Base-by-base conservation (phyloP, 37 sponge, comb jelly and placozoan species). In the Crambe crambe region DNA sequence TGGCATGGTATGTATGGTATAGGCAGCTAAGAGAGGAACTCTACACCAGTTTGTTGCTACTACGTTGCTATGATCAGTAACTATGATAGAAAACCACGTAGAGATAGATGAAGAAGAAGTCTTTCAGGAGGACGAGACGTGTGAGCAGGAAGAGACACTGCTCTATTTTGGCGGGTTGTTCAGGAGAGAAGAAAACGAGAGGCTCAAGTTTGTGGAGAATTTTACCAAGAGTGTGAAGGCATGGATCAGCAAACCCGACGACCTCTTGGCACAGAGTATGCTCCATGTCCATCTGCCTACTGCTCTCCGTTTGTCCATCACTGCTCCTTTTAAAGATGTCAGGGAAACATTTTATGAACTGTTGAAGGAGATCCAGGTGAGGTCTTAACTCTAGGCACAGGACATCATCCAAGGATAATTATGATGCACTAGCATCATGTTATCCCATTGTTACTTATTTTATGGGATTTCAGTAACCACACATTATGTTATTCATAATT, bases 281-380 rank as follows among this genome's bases (percentile, higher is more conserved):
- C 85, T 88, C 31, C 5, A 36, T 8, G 60, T 30, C 0, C 85
- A 88, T 39, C 68, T 92, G 0, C 88, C 89, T 29, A 80, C 80
- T n/a, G 74, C 47, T 0, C 78, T 92, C 58, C 59, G 82, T 0
- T 38, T 92, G 18, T 71, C 81, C 0, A 2, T 63, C 21, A 82
- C 76, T 32, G 56, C 86, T 12, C 93, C 93, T 21, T 92, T 85
- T 44, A 39, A 36, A 23, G 93, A 92, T 59, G 66, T 92, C 26
- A 73, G 89, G 51, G 61, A 27, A 0, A 21, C 31, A 21, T 35
- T 88, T 47, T 42, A 17, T 0, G 74, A 47, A 70, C 68, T 92
- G 27, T 78, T 91, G 2, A 65, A 74, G 37, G 72, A 77, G 29
- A 3, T 82, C 30, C 36, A 91, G 84, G 91, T 91, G 29, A 58